Percentiles rank a stretch among this genome's conserved stretches.
Conservation (phyloP, 2,113 vertebrate genomes). For the Lasiurus cinereus region DNA sequence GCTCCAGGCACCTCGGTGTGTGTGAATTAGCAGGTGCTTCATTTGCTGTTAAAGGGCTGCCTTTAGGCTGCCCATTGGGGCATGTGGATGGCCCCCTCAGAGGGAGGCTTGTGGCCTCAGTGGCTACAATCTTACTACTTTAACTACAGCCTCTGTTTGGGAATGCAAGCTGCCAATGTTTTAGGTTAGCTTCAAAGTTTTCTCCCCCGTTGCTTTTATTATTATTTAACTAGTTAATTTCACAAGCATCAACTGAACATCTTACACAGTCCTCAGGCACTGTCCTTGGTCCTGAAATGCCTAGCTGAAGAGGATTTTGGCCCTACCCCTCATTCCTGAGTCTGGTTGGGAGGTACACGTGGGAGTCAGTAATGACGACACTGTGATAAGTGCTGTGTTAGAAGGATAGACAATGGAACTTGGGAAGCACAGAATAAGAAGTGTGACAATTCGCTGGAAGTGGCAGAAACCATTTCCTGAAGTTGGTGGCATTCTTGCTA, state of each 20-base stretch:
- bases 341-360: neutral
- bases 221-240: neutral
- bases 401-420: neutral
- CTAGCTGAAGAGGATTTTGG: neutral
- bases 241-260: neutral
- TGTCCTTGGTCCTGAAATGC: neutral
- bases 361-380: no score
- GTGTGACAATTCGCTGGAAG: neutral
- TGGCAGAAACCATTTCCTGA: constrained; percentile 19
- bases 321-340: neutral
- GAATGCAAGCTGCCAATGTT: neutral
- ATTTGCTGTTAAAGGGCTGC: neutral
- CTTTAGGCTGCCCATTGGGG: neutral
- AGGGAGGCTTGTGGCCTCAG: neutral
- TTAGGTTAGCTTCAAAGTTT: neutral
- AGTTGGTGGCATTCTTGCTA: constrained; percentile 20
- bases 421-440: neutral
- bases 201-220: neutral
- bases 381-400: neutral
- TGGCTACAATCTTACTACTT: neutral
- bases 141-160: neutral
- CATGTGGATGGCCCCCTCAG: neutral
- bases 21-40: constrained; percentile 3
- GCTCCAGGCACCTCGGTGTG: neutral
- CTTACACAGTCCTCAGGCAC: neutral